phyloP scores from a whole-genome alignment of 2,888 invertebrate genomes.

The Petrolisthes cinctipes region DNA sequence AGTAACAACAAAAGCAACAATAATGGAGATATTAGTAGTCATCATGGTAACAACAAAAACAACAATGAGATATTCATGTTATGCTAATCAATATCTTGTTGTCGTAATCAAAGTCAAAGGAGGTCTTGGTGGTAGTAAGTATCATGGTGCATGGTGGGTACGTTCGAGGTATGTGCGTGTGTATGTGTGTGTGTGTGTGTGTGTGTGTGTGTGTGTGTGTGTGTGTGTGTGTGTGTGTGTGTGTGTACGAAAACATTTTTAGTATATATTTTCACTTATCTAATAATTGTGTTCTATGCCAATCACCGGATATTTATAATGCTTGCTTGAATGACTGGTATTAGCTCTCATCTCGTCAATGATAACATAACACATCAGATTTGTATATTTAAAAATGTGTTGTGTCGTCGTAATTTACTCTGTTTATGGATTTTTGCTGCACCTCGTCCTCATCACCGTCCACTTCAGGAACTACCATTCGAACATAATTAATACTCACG shows the following conservation, averaged over 20 bases:
- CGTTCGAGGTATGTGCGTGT: too few species aligned
- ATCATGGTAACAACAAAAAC: constrained; percentile 14
- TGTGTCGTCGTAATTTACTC: neutral
- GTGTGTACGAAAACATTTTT: neutral
- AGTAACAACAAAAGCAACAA: constrained; percentile 7
- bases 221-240: neutral
- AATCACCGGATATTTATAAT: neutral
- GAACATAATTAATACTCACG: too few species aligned
- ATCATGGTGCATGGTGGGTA: too few species aligned
- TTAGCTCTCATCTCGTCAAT: too few species aligned
- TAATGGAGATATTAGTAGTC: constrained; percentile 22
- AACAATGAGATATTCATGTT: too few species aligned
- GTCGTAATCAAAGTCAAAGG: too few species aligned
- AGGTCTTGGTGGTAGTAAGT: too few species aligned
- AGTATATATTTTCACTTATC: neutral
- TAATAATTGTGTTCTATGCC: neutral
- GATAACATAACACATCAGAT: too few species aligned
- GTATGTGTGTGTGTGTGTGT: constrained; percentile 21
- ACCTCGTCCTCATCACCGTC: too few species aligned
- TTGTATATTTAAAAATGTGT: constrained; percentile 2
- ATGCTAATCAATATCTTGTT: too few species aligned
- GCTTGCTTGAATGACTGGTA: too few species aligned
- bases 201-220: neutral
- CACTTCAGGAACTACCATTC: too few species aligned
- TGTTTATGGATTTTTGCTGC: neutral